These are phyloP conservation scores for Drosophila trapezifrons DNA, from an alignment of 1,140 invertebrate genomes.

Conservation along the genomic window DNA sequence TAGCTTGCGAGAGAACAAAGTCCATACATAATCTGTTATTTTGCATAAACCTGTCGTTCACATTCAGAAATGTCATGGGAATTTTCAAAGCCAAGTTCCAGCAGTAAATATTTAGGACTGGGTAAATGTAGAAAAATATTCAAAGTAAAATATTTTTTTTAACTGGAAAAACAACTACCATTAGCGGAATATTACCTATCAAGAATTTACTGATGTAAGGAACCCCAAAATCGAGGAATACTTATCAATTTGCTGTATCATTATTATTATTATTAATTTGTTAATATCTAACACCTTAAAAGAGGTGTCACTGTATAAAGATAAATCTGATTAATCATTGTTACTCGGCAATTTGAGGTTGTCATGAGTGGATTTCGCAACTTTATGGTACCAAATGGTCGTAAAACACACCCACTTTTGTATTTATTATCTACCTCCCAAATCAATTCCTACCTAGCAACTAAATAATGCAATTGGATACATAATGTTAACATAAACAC, in stretches of 20 bases:
- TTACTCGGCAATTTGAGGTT: conserved; percentile 4
- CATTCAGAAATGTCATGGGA: not conserved
- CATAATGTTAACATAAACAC: not conserved
- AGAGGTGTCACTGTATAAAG: not conserved
- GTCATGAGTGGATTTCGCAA: conserved; percentile 7
- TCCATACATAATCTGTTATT: not conserved
- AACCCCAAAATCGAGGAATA: not conserved
- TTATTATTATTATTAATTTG: not conserved
- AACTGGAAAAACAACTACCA: not conserved
- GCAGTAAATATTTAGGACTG: not conserved
- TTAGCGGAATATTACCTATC: too few relatives aligned
- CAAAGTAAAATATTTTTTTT: not conserved
- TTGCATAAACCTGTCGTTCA: not conserved
- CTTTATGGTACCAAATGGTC: not conserved
- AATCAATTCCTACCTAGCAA: not conserved
- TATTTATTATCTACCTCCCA: not conserved
- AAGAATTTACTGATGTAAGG: too few relatives aligned
- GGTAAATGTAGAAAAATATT: not conserved
- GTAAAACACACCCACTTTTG: conserved; percentile 1
- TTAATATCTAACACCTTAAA: not conserved
- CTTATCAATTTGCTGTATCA: not conserved
- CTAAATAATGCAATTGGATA: not conserved
- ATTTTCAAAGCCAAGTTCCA: not conserved
- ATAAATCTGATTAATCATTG: conserved; percentile 11
- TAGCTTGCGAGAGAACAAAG: conserved; percentile 9